These are phyloP conservation scores for Limnephilus marmoratus DNA, from an alignment of 2,888 invertebrate species.

Conservation along the genomic window DNA sequence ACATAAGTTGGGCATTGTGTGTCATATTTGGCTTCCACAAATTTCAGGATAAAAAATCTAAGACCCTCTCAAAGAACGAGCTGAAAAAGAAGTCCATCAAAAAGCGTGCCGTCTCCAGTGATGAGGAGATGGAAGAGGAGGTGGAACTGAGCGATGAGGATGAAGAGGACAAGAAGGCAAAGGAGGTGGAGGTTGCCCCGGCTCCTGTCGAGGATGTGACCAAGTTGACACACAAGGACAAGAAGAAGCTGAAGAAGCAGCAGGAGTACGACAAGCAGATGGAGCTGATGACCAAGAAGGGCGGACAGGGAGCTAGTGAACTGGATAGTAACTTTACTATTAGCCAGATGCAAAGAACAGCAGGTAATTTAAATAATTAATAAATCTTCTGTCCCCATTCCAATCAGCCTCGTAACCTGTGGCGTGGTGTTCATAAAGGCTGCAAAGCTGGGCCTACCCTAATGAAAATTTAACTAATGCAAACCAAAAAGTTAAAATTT, in stretches of 20 bases:
- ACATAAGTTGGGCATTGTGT: too few relatives aligned
- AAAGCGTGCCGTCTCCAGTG: constrained; percentile 56
- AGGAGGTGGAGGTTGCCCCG: constrained; percentile 61
- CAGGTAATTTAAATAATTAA: constrained; percentile 71
- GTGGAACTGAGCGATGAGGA: constrained; percentile 58
- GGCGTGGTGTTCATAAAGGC: too few relatives aligned
- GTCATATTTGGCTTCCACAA: too few relatives aligned
- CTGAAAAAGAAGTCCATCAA: constrained; percentile 63
- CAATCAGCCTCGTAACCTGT: neutral
- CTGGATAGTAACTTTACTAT: constrained; percentile 97
- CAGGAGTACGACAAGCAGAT: constrained; percentile 92
- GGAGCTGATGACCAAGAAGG: constrained; percentile 90
- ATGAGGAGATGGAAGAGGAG: constrained; percentile 60
- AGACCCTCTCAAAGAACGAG: constrained; percentile 63
- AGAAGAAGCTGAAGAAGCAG: constrained; percentile 92
- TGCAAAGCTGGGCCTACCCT: too few relatives aligned
- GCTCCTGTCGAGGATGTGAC: constrained; percentile 70
- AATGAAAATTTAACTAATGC: too few relatives aligned
- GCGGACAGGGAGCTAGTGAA: constrained; percentile 92
- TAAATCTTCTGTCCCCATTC: neutral
- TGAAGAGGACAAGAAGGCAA: constrained; percentile 70
- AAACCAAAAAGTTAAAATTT: too few relatives aligned
- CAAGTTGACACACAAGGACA: constrained; percentile 93
- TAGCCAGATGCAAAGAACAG: constrained; percentile 88
- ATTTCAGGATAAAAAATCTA: constrained; percentile 64